Conservation (phyloP, 2,888 invertebrate genomes). For the Ganaspis brasiliensis region DNA sequence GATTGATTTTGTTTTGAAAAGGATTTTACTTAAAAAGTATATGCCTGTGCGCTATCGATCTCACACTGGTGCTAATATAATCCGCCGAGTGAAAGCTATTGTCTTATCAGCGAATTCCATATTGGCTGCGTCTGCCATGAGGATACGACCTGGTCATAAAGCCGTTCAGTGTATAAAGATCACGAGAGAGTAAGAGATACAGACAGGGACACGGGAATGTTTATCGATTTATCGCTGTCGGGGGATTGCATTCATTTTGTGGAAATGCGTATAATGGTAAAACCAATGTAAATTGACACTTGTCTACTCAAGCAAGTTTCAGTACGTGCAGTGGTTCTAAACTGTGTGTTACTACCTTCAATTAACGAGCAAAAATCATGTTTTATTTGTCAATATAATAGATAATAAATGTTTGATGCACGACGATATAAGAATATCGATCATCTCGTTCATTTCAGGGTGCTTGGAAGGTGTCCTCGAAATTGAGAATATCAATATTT, state of each 20-base stretch:
- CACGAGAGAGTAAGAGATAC: conserved; percentile 11
- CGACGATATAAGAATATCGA: too few relatives aligned
- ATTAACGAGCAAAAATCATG: conserved; percentile 13
- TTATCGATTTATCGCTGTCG: conserved; percentile 54
- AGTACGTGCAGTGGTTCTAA: not conserved
- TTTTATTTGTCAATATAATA: not conserved
- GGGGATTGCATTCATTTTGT: conserved; percentile 20
- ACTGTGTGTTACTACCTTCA: not conserved
- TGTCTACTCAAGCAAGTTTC: not conserved
- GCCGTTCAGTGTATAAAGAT: conserved; percentile 1
- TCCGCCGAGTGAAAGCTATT: conserved; percentile 55
- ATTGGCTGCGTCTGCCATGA: conserved; percentile 48
- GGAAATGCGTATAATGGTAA: conserved; percentile 28
- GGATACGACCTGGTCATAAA: conserved; percentile 31
- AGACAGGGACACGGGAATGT: conserved; percentile 29
- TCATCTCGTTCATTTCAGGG: too few relatives aligned
- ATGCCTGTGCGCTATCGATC: conserved; percentile 52
- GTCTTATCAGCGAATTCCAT: conserved; percentile 56
- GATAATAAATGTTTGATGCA: not conserved
- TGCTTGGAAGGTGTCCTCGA: too few relatives aligned
- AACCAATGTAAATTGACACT: conserved; percentile 32
- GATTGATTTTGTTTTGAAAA: conserved; percentile 4
- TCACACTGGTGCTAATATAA: conserved; percentile 51
- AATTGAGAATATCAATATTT: too few relatives aligned
- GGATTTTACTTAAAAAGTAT: not conserved